Base-by-base conservation (phyloP, 1,140 invertebrate species). In the Papilio polyxenes region DNA sequence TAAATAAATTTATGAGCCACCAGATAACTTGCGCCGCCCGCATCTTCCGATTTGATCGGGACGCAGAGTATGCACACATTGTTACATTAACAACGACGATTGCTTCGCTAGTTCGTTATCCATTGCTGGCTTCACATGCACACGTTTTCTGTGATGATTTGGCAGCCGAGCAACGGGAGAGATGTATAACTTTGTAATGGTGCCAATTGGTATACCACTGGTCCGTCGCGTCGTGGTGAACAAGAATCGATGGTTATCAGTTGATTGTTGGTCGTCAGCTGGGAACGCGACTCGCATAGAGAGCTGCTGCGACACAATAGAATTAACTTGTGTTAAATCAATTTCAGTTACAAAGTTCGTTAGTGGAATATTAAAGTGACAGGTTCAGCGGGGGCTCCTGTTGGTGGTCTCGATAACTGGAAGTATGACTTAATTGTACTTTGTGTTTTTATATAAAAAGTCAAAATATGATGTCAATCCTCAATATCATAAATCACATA, bases 291-390 rank as follows among this genome's bases (percentile, higher is more conserved):
- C 79, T 81, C 82, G 88, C 87, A 86, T 86, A 86, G 82, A 88
- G 83, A 86, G 83, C 78, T 82, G 80, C 65, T 37, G 76, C 84
- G 86, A 86, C 81, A 89, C 88, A 89, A 89, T 89, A 86, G 88
- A 89, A 89, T 89, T 88, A 89, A 89, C 87, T 88, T 87, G 86
- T 88, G 87, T 88, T 85, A 86, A 86, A 87, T 87, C 85, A 87
- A 87, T 87, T 85, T 84, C 53, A 84, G 79, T 84, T 48, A 13
- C 59, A 40, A 17, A 69, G 44, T 48, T 69, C 78, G 78, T 80
- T 69, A 80, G 78, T 80, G 44, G 78, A 80, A 80, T 80, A 69
- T 80, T 40, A 69, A 80, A 80, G 44, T 80, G 40, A 5, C 17
- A 40, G 48, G n/a, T 31, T 37, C n/a, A 48, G 53, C 9, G 20